Evolutionary conservation across 2,797 vertebrate species (phyloP), one percentile per base, ranked within the genome.

Genomic region (Pangasius mekongensis): DNA sequence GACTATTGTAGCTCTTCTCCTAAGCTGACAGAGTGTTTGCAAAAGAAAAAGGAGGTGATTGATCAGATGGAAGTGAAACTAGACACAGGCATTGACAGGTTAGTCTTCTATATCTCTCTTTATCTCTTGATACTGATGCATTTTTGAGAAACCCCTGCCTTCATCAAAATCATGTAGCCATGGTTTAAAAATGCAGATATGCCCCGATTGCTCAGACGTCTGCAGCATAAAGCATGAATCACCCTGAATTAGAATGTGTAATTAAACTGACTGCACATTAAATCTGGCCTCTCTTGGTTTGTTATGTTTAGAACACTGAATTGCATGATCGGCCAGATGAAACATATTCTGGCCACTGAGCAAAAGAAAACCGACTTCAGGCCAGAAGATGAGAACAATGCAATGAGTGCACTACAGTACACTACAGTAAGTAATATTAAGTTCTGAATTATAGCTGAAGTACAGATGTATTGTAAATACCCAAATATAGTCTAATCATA

Each of bases 291-390:
- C n/a, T 52, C 20, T 54, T 47, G 69, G n/a, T 74, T 60, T 36
- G 47, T 84, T 58, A 24, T 84, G 84, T 94, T 88, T 93, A 99
- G 99, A 96, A 99, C 98, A n/a, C 93, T 99, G 94, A 99, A 99
- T 93, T 99, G 99, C 95, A 99, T 99, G 98, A 96, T 97, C 92
- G 98, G 98, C 39, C 99, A 99, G 91, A 99, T 99, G 98, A 99
- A 99, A 93, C 97, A 99, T 92, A 98, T 99, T 91, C 95, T 99
- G 94, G 93, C 96, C 88, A 97, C 97, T 69, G 99, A 99, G 94
- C 98, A 99, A 93, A 99, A 97, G 96, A 99, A 99, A 97, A 99
- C 98, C 0, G 98, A 99, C 95, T 99, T 99, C 95, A 98, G 96
- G 91, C 98, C 99, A 52, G 99, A 99, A 94, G 98, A 99, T 89